Evolutionary conservation across 2,888 invertebrate species (phyloP).

Genomic region (Tromatobia lineatoria): DNA sequence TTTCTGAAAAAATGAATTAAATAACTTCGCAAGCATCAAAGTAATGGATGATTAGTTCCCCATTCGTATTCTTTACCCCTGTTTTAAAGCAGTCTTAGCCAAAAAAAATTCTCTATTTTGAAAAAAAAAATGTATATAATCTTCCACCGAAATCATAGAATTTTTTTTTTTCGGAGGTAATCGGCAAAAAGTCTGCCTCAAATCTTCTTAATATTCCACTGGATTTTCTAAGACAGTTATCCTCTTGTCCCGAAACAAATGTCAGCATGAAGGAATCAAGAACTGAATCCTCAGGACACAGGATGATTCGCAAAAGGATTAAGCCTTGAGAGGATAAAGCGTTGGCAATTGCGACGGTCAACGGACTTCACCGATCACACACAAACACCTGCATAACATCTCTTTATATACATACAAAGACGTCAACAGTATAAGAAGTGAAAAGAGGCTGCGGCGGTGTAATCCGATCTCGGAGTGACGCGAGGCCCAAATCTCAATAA

Average conservation of each 20-base stretch:
- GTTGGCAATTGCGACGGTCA: slow-evolving; percentile 28
- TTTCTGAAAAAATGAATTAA: too few relatives aligned
- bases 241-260: neutral
- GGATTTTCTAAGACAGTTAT: neutral
- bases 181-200: too few relatives aligned
- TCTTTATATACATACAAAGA: neutral
- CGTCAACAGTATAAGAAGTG: neutral
- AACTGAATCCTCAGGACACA: neutral
- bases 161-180: too few relatives aligned
- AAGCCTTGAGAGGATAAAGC: neutral
- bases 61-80: too few relatives aligned
- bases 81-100: too few relatives aligned
- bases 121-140: too few relatives aligned
- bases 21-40: too few relatives aligned
- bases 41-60: too few relatives aligned
- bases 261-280: neutral
- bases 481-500: neutral
- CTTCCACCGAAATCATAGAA: too few relatives aligned
- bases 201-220: neutral
- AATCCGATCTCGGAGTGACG: slow-evolving; percentile 48
- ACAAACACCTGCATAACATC: neutral
- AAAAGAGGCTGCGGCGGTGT: neutral
- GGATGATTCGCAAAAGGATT: slow-evolving; percentile 18
- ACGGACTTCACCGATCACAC: slow-evolving; percentile 17
- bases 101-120: too few relatives aligned